Evolutionary conservation across 2,888 invertebrate species (phyloP).

Genomic region (Stenurella melanura): DNA sequence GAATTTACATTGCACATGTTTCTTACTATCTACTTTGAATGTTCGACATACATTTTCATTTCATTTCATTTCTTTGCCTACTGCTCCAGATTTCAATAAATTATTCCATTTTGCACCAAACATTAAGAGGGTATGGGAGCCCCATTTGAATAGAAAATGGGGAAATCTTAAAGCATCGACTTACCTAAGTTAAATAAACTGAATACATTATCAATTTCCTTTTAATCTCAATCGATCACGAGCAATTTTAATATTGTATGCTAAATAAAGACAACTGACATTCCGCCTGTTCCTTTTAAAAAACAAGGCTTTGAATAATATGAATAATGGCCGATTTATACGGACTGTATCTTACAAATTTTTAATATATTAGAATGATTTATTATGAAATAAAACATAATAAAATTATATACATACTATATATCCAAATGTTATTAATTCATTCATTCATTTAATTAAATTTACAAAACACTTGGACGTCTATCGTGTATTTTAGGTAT

Average conservation of each 20-base stretch:
- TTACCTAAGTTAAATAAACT: constrained; percentile 57
- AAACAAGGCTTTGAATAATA: too few species aligned
- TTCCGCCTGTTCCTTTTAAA: neutral
- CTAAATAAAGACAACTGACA: constrained; percentile 12
- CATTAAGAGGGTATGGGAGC: constrained; percentile 54
- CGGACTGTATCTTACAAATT: too few species aligned
- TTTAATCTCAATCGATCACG: constrained; percentile 43
- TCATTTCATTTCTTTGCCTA: constrained; percentile 46
- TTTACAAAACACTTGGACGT: too few species aligned
- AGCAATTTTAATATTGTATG: constrained; percentile 26
- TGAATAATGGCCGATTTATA: too few species aligned
- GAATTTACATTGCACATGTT: constrained; percentile 62
- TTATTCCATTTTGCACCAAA: constrained; percentile 58
- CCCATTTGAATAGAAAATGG: constrained; percentile 57
- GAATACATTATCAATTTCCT: constrained; percentile 58
- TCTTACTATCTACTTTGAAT: constrained; percentile 48
- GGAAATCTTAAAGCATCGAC: constrained; percentile 51
- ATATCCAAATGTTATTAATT: too few species aligned
- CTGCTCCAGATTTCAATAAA: constrained; percentile 53
- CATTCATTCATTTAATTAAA: too few species aligned
- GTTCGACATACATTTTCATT: constrained; percentile 52
- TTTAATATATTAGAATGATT: too few species aligned
- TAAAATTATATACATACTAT: too few species aligned
- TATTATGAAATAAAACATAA: too few species aligned
- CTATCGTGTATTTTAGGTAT: too few species aligned